Evolutionary conservation across 2,113 vertebrate species (phyloP).

Genomic region (Tursiops truncatus): DNA sequence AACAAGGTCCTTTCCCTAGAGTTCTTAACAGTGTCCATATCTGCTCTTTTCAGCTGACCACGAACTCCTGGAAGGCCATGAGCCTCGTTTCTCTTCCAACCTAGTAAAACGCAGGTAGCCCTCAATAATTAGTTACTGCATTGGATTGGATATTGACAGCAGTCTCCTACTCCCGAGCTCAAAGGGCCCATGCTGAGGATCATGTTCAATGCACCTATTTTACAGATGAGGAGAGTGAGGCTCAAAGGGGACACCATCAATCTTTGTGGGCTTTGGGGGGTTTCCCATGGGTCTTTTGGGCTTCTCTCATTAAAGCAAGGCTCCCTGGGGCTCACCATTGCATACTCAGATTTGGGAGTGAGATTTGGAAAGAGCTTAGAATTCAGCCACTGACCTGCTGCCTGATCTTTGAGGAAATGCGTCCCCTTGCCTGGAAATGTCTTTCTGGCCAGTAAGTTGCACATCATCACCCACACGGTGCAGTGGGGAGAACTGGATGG

Average conservation of each 20-base stretch:
- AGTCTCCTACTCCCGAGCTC: too few species aligned
- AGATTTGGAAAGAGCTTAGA: background rate
- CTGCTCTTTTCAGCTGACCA: background rate
- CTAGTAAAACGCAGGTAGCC: background rate
- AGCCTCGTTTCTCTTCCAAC: background rate
- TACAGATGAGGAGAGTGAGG: background rate
- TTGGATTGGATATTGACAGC: background rate
- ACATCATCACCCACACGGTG: background rate
- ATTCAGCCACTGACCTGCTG: background rate
- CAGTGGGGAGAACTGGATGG: background rate
- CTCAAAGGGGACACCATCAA: background rate
- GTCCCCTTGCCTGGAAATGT: constrained; percentile 7
- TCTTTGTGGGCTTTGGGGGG: background rate
- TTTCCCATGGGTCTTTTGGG: background rate
- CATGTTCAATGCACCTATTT: background rate
- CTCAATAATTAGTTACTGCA: too few species aligned
- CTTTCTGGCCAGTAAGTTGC: background rate
- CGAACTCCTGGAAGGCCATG: background rate
- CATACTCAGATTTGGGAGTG: background rate
- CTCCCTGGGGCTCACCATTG: background rate
- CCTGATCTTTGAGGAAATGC: background rate
- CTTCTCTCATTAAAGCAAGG: background rate
- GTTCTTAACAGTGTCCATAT: background rate
- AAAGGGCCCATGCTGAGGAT: background rate
- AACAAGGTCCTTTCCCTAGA: background rate